Evolutionary conservation across 2,797 vertebrate genomes (phyloP).

Genomic region (Trichosurus vulpecula): DNA sequence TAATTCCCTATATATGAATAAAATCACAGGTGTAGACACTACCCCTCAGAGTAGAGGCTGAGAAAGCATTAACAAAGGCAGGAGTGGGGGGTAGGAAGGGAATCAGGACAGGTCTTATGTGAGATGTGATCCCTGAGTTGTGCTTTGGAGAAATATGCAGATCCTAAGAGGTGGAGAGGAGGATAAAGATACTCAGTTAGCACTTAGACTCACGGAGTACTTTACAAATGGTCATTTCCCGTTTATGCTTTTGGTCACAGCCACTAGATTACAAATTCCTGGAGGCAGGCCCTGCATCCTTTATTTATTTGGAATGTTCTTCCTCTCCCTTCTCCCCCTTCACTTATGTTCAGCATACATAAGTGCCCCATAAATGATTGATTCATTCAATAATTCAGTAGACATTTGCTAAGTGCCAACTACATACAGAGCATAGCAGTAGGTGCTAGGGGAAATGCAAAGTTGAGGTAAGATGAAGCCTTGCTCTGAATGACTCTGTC

Average conservation of each 20-base stretch:
- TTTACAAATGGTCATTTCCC: neutral
- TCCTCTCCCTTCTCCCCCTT: conserved; percentile 1
- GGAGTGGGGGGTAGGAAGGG: neutral
- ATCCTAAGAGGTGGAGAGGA: neutral
- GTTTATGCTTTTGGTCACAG: neutral
- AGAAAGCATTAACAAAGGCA: neutral
- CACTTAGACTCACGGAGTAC: neutral
- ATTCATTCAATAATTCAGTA: neutral
- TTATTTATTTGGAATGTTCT: neutral
- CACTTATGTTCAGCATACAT: neutral
- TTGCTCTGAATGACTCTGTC: neutral
- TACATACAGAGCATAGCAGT: neutral
- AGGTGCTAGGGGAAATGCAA: neutral
- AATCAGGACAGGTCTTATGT: neutral
- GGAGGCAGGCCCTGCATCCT: conserved; percentile 1
- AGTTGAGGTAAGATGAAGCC: neutral
- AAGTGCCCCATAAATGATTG: neutral
- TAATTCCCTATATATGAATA: neutral
- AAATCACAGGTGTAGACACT: neutral
- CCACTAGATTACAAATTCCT: conserved; percentile 4
- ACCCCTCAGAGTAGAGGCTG: neutral
- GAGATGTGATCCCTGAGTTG: neutral
- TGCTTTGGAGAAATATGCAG: neutral
- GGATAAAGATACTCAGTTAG: neutral
- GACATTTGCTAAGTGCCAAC: neutral